Evolutionary conservation across 2,797 vertebrate genomes (phyloP).

Genomic region (Notamacropus eugenii): DNA sequence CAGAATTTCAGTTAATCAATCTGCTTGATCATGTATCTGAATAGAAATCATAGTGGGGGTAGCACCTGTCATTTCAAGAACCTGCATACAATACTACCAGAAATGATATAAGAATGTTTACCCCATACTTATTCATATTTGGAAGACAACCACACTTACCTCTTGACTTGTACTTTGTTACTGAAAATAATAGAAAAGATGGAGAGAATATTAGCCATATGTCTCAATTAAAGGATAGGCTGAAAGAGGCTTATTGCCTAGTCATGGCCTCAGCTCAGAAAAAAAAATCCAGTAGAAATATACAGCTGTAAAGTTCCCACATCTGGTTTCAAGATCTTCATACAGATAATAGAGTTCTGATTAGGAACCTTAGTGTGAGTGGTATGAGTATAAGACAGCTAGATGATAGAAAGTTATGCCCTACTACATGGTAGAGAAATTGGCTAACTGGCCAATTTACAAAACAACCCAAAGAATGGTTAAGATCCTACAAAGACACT

Average conservation of each 20-base stretch:
- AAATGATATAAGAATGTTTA: not conserved
- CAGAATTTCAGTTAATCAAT: not conserved
- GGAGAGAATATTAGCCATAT: not conserved
- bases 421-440: not conserved
- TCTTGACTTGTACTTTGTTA: not conserved
- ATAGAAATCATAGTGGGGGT: not conserved
- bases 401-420: not conserved
- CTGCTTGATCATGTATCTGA: not conserved
- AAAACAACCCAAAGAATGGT: not conserved
- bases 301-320: not conserved
- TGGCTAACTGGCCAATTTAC: not conserved
- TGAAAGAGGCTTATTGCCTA: not conserved
- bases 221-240: not conserved
- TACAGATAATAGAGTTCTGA: not conserved
- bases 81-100: not conserved
- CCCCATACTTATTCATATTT: not conserved
- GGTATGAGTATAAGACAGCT: not conserved
- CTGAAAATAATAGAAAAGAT: not conserved
- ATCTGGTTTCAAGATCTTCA: not conserved
- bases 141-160: not conserved
- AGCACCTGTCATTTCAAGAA: not conserved
- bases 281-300: not conserved
- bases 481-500: not conserved
- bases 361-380: not conserved
- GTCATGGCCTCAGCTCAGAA: not conserved